Conservation (phyloP, 2,888 invertebrate species). For the Trichopria drosophilae region DNA sequence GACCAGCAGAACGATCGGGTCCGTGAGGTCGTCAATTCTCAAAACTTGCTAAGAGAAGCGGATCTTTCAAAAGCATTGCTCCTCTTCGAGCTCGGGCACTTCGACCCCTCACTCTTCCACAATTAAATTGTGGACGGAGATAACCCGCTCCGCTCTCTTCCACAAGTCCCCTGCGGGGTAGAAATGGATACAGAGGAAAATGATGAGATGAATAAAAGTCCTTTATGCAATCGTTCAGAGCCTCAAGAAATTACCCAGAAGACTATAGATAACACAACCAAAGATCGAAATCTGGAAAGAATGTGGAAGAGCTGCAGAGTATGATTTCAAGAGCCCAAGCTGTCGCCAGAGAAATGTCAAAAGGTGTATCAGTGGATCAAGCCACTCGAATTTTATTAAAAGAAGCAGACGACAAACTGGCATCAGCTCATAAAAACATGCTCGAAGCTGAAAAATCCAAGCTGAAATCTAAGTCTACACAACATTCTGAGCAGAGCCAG, state of each 20-base stretch:
- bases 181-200: not conserved
- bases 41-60: no score
- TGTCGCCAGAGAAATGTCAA: conserved; percentile 10
- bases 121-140: no score
- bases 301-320: conserved; percentile 2
- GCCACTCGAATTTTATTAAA: conserved; percentile 6
- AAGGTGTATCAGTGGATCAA: not conserved
- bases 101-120: no score
- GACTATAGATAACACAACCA: no score
- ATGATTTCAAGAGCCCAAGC: conserved; percentile 11
- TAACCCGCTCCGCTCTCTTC: no score
- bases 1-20: no score
- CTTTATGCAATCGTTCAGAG: not conserved
- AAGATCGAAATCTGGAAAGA: not conserved
- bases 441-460: conserved; percentile 13
- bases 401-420: conserved; percentile 12
- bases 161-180: no score
- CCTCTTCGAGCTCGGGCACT: no score
- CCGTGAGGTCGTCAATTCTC: no score
- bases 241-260: not conserved
- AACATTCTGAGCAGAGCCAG: not conserved
- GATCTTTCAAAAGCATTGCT: no score
- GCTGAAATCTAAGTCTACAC: not conserved
- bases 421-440: no score
- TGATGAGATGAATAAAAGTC: not conserved